Conservation (phyloP, 2,113 vertebrate species). For the Phalacrocorax aristotelis region DNA sequence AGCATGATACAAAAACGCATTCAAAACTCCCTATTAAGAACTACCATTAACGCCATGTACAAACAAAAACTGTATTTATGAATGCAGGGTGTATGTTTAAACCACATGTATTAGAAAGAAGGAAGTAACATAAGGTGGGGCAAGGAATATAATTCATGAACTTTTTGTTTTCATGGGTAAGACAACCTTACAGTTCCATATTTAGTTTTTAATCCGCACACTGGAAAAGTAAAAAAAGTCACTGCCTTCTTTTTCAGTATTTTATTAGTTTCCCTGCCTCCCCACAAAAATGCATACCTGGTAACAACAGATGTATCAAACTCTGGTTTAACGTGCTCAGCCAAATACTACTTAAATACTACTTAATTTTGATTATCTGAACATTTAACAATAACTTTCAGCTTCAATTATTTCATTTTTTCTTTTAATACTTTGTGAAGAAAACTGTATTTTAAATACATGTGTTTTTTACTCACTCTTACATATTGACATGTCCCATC, state of each 20-base stretch:
- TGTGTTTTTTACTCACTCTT: not conserved
- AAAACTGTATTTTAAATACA: not conserved
- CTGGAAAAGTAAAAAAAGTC: not conserved
- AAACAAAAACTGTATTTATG: slow-evolving; percentile 28
- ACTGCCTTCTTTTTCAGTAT: not conserved
- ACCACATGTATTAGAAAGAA: not conserved
- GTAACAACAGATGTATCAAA: not conserved
- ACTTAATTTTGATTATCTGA: not conserved
- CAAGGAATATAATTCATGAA: not conserved
- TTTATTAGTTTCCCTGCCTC: not conserved
- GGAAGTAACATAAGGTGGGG: not conserved
- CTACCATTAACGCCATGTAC: not conserved
- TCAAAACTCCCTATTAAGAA: not conserved
- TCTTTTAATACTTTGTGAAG: not conserved
- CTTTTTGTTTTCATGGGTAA: not conserved
- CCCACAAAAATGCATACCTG: not conserved
- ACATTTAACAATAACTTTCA: not conserved
- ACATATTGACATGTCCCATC: not conserved
- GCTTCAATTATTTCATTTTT: not conserved
- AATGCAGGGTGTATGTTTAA: not conserved
- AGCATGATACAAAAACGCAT: not conserved
- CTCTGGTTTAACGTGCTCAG: not conserved
- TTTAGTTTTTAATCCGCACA: not conserved
- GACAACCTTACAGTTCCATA: not conserved
- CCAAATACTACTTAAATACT: not conserved